These are phyloP conservation scores for Tetragnatha versicolor DNA, from an alignment of 1,140 invertebrate species.

Conservation along the genomic window DNA sequence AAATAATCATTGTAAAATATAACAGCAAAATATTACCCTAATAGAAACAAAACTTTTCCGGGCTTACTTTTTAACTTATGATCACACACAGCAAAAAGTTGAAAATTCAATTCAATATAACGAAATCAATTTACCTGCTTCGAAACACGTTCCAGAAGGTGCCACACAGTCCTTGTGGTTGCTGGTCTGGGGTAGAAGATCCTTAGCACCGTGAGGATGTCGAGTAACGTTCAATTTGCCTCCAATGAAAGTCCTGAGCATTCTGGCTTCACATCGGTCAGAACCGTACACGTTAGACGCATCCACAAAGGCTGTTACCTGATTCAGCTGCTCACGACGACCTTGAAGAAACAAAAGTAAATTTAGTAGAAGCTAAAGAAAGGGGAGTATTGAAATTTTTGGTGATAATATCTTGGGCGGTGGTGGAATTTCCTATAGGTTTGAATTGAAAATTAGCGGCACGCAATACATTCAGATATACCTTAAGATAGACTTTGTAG, in stretches of 20 bases:
- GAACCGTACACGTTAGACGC: constrained; percentile 74
- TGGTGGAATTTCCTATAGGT: too few species aligned
- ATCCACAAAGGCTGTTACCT: constrained; percentile 73
- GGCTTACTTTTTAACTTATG: not conserved
- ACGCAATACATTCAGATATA: too few species aligned
- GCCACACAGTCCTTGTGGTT: constrained; percentile 87
- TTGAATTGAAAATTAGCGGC: too few species aligned
- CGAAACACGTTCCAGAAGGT: constrained; percentile 82
- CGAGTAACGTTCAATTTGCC: constrained; percentile 83
- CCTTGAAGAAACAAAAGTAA: constrained; percentile 56
- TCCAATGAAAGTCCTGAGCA: constrained; percentile 72
- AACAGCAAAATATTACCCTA: not conserved
- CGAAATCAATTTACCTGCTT: constrained; percentile 70
- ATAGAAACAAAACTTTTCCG: not conserved
- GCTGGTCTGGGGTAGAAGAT: constrained; percentile 75
- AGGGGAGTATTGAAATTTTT: too few species aligned
- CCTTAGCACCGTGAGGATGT: constrained; percentile 69
- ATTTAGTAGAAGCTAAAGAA: too few species aligned
- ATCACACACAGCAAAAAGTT: not conserved
- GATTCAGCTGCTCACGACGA: constrained; percentile 71
- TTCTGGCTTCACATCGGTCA: constrained; percentile 76
- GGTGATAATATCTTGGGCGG: too few species aligned
- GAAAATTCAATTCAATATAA: too few species aligned
- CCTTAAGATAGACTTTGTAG: too few species aligned
- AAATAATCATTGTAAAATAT: not conserved